A percentile compares a stretch with the other conserved stretches of the same genome.
phyloP scores from a whole-genome alignment of 1,140 invertebrate genomes.

The Cylas formicarius region DNA sequence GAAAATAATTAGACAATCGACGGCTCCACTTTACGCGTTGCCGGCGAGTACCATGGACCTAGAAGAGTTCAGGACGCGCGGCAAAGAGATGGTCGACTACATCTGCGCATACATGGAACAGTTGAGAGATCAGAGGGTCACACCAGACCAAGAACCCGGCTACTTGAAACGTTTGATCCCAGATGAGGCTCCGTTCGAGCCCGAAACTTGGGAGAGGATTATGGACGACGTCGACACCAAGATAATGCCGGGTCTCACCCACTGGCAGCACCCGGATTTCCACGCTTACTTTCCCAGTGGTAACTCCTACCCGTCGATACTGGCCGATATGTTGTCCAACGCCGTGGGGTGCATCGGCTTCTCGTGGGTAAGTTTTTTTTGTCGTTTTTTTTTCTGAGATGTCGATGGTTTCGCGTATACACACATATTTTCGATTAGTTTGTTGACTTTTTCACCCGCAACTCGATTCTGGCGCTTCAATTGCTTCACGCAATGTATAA shows the following conservation, averaged over 20 bases:
- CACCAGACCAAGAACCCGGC: conserved; percentile 74
- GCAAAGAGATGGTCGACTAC: conserved; percentile 90
- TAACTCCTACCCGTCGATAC: conserved; percentile 88
- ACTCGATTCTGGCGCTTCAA: too few relatives aligned
- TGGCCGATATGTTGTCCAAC: conserved; percentile 89
- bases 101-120: conserved; percentile 82
- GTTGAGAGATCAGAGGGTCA: conserved; percentile 65
- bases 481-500: too few relatives aligned
- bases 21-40: too few relatives aligned
- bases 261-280: conserved; percentile 95
- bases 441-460: too few relatives aligned
- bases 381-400: too few relatives aligned
- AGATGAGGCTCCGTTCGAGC: conserved; percentile 64
- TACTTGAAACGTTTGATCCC: conserved; percentile 74
- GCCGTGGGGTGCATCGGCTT: conserved; percentile 91
- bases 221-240: conserved; percentile 83
- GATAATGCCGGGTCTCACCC: conserved; percentile 92
- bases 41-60: too few relatives aligned
- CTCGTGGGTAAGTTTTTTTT: conserved; percentile 84
- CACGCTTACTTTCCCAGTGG: conserved; percentile 95
- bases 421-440: too few relatives aligned
- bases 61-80: conserved; percentile 72
- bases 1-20: too few relatives aligned
- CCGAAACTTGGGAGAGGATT: conserved; percentile 79
- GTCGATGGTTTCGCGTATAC: too few relatives aligned